phyloP scores from a whole-genome alignment of 1,140 invertebrate genomes.

The Lasioglossum albipes region DNA sequence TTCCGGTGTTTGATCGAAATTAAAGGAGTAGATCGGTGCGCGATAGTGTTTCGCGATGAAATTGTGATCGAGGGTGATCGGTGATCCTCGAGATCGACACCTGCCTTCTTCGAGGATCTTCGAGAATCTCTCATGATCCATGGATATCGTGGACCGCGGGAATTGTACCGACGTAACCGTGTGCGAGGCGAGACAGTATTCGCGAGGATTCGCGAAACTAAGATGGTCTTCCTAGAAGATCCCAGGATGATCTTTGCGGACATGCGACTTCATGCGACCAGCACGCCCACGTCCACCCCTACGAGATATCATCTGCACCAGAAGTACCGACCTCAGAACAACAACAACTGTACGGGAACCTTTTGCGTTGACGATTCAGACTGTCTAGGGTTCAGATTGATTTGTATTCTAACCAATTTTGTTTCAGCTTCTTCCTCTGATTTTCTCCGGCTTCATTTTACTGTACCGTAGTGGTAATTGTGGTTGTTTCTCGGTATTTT shows the following conservation, averaged over 20 bases:
- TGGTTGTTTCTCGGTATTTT: slow-evolving; percentile 45
- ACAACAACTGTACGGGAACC: slow-evolving; percentile 76
- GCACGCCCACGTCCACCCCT: slow-evolving; percentile 76
- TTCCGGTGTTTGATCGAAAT: no score
- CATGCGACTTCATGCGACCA: slow-evolving; percentile 77
- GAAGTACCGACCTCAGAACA: slow-evolving; percentile 77
- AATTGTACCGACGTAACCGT: slow-evolving; percentile 67
- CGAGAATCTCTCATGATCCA: no score
- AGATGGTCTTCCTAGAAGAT: slow-evolving; percentile 79
- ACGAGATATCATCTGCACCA: slow-evolving; percentile 67
- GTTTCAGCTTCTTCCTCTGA: neutral
- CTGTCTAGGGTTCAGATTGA: no score
- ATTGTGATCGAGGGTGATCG: no score
- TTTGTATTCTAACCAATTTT: no score
- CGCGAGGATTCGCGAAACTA: slow-evolving; percentile 62
- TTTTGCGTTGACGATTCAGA: neutral
- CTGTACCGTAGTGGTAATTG: no score
- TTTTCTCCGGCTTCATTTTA: no score
- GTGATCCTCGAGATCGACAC: no score
- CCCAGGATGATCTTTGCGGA: slow-evolving; percentile 79
- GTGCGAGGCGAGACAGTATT: slow-evolving; percentile 46
- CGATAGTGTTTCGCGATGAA: no score
- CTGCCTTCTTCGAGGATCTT: no score
- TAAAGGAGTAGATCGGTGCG: no score
- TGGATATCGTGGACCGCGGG: slow-evolving; percentile 54